Percentiles rank a stretch among this genome's conserved stretches.
phyloP scores from a whole-genome alignment of 2,797 vertebrate genomes.

The Eulemur albifrons region DNA sequence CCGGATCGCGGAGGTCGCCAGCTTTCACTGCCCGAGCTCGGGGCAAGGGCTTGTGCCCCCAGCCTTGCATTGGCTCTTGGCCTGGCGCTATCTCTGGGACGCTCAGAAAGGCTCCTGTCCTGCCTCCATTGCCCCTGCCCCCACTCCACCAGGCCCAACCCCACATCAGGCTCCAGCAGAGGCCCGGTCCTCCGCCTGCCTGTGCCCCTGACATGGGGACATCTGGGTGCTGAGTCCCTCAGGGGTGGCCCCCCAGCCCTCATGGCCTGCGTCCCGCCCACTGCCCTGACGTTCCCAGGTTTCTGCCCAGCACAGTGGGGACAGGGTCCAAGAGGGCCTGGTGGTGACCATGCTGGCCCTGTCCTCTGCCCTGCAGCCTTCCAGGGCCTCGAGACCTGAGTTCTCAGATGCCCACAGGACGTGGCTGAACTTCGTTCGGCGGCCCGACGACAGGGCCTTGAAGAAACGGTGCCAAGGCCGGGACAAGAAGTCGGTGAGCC shows the following conservation, averaged over 20 bases:
- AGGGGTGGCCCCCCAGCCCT: too few relatives aligned
- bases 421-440: conserved; percentile 96
- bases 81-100: neutral
- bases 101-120: neutral
- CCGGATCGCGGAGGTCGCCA: too few relatives aligned
- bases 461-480: conserved; percentile 90
- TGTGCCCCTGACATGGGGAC: neutral
- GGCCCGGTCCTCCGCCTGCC: too few relatives aligned
- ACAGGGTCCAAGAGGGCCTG: neutral
- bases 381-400: conserved; percentile 84
- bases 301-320: neutral
- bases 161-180: neutral
- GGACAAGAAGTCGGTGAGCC: conserved; percentile 91
- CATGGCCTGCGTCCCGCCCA: neutral
- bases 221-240: neutral
- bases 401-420: conserved; percentile 92
- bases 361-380: conserved; percentile 81
- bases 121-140: neutral
- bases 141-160: neutral
- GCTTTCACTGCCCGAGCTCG: neutral
- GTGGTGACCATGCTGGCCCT: neutral
- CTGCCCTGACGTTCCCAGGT: neutral
- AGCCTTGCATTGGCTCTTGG: neutral
- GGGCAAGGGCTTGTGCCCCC: neutral
- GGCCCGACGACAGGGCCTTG: conserved; percentile 86